Evolutionary conservation across 2,888 invertebrate species (phyloP), one percentile per base, ranked within the genome.

Genomic region (Phasia obesa): DNA sequence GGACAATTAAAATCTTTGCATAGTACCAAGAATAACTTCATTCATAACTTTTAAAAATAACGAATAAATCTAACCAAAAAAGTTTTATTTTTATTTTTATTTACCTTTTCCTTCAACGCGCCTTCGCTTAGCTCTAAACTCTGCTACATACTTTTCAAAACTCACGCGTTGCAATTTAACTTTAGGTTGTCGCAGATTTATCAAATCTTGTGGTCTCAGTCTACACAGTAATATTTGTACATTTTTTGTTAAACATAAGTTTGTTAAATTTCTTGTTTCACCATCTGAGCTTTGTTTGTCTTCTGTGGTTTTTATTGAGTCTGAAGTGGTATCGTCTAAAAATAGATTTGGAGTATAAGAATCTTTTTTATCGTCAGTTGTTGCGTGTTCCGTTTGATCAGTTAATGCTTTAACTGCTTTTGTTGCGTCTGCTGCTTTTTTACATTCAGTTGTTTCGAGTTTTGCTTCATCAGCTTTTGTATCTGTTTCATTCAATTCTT

Each of bases 141-240:
- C 69, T 23, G 44, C 25, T 4, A 23, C 0, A 17, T 65, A 70
- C 4, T 65, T 51, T 15, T 65, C 83, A n/a, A 64, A 35, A 51
- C 65, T 59, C 2, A 85, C 35, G 11, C 86, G 84, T 27, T 76
- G 74, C 19, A 86, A 23, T 49, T 69, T 71, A 1, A 86, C 71
- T 53, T 64, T 84, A n/a, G 86, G 86, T 23, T 86, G 86, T 1
- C 86, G 79, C 44, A 86, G 60, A 23, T 21, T 49, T 4, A 11
- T 65, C 15, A 83, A 53, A 73, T 86, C 86, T 4, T 77, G 13
- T 9, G 79, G 49, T 7, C 25, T 35, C n/a, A 83, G 13, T 62
- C 42, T 75, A 0, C n/a, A 55, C 27, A 83, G 9, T 25, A 76
- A 31, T 17, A 83, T 64, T 62, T 65, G 60, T n/a, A 55, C 19